Base-by-base conservation (phyloP, 2,113 vertebrate species). In the Zingel zingel region DNA sequence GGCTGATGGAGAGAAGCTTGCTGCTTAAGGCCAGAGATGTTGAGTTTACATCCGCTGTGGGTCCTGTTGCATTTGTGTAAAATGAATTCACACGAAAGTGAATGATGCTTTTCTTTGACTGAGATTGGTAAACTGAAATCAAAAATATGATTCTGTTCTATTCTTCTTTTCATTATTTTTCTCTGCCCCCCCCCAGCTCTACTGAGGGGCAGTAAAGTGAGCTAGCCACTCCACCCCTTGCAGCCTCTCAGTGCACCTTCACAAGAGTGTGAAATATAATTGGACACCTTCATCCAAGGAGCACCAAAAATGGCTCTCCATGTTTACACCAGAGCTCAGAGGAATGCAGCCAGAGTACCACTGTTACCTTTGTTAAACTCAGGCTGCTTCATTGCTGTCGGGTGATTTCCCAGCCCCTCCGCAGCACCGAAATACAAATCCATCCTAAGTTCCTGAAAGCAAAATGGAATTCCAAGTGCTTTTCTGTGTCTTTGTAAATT, bases 231-330 rank as follows among this genome's bases (percentile, higher is more conserved):
- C 43, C 56, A 75, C 71, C 79, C 72, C 86, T 70, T 21, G 81
- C 74, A 74, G 57, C 74, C 68, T 86, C 76, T 79, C 70, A 70
- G 63, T 74, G 86, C 74, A 84, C 91, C 79, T 80, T 88, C 78
- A 92, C 88, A 80, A 81, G 82, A 88, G 86, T 92, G 91, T 93
- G 88, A 93, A 91, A 93, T 89, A 87, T 92, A 94, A 94, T 92
- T 93, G 93, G 93, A 94, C 91, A 94, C 91, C 93, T 94, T 91
- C 83, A 91, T 73, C 82, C 81, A 65, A 74, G 83, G 57, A 90
- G 86, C 78, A 81, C 85, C 89, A 64, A 83, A 93, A 91, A 93
- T 90, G 92, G 84, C 89, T 63, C 67, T 21, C n/a, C 27, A 15
- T 88, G 86, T 90, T 90, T 92, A 90, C 88, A 81, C 62, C 76